Percentiles rank a stretch among this genome's conserved stretches.
phyloP scores from a whole-genome alignment of 2,797 vertebrate genomes.

The Brachyalestes nurse region DNA sequence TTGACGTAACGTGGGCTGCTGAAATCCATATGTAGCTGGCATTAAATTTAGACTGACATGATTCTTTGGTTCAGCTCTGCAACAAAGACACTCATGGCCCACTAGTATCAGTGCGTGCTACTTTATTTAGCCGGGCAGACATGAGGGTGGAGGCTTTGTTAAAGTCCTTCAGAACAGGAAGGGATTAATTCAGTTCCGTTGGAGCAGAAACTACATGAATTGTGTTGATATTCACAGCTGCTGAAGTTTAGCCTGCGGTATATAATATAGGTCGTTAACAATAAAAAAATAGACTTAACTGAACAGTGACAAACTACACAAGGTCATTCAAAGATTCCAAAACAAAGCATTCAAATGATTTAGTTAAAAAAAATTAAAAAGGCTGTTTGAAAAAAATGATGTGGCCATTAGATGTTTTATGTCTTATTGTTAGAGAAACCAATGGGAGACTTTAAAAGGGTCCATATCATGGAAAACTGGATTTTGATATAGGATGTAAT shows the following conservation, averaged over 20 bases:
- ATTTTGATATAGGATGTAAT: too few relatives aligned
- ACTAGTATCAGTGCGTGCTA: neutral
- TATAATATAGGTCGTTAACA: neutral
- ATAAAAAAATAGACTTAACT: neutral
- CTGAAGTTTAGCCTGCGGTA: neutral
- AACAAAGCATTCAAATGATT: too few relatives aligned
- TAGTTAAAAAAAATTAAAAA: too few relatives aligned
- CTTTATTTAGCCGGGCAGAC: neutral
- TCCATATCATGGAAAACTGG: too few relatives aligned
- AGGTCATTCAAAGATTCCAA: too few relatives aligned
- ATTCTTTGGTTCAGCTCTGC: neutral
- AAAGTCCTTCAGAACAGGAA: conserved; percentile 17
- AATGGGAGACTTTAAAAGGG: too few relatives aligned
- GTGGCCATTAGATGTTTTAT: too few relatives aligned
- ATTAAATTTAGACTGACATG: neutral
- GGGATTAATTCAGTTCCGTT: conserved; percentile 10
- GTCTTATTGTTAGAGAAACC: too few relatives aligned
- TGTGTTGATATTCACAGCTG: neutral
- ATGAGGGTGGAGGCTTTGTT: conserved; percentile 1
- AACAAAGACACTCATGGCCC: neutral
- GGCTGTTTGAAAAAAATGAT: too few relatives aligned
- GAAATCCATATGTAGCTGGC: neutral
- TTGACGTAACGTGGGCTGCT: neutral
- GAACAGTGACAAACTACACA: too few relatives aligned
- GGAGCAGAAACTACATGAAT: neutral